Percentiles rank a stretch among this genome's conserved stretches.
These are phyloP conservation scores for Genyomyrus donnyi DNA, from an alignment of 2,113 vertebrate genomes.

Conservation along the genomic window DNA sequence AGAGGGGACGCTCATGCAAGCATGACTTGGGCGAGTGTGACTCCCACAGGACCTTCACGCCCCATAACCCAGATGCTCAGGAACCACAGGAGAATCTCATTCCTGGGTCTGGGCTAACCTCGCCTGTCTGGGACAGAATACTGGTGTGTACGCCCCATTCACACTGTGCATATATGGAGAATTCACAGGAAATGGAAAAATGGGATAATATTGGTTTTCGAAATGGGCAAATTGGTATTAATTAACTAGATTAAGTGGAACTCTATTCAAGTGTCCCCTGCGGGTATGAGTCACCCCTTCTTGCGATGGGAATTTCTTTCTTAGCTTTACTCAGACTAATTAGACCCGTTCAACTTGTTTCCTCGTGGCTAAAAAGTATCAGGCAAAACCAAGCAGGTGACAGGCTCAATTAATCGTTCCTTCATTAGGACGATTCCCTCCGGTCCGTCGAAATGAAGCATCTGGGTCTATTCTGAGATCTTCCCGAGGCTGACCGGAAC, in stretches of 20 bases:
- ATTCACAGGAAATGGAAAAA: not conserved
- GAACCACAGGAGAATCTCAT: not conserved
- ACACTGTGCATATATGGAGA: not conserved
- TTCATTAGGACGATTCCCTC: constrained; percentile 15
- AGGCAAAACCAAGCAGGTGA: constrained; percentile 10
- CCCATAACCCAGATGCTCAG: not conserved
- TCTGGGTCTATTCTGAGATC: not conserved
- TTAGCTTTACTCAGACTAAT: not conserved
- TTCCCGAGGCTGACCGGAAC: not conserved
- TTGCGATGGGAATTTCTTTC: not conserved
- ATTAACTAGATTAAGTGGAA: constrained; percentile 6
- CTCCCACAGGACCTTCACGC: too few relatives aligned
- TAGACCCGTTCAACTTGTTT: not conserved
- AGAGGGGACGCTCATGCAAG: not conserved
- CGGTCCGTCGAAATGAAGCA: not conserved
- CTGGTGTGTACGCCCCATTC: constrained; percentile 15
- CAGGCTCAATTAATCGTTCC: constrained; percentile 12
- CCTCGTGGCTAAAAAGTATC: not conserved
- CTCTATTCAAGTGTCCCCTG: not conserved
- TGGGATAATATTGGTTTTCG: not conserved
- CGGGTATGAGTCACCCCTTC: not conserved
- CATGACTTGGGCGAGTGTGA: not conserved
- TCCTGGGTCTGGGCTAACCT: not conserved
- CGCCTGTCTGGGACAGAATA: constrained; percentile 12
- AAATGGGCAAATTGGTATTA: not conserved